Evolutionary conservation across 2,888 invertebrate species (phyloP).

Genomic region (Melanophora roralis): DNA sequence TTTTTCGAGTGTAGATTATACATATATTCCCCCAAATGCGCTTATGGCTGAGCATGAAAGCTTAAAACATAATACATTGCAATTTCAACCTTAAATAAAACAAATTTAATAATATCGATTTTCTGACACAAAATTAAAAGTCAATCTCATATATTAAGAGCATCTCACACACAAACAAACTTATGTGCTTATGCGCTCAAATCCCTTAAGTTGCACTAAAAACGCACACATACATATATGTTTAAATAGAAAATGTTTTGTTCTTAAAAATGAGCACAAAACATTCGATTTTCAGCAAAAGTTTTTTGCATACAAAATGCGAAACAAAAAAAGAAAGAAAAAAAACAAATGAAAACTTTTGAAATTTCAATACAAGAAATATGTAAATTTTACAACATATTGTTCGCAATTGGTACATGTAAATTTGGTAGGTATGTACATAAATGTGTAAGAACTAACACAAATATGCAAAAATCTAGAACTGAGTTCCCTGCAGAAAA

Average conservation of each 20-base stretch:
- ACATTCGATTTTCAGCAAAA: slow-evolving; percentile 32
- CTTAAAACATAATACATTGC: too few species aligned
- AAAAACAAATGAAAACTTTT: slow-evolving; percentile 13
- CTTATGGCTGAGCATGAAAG: too few species aligned
- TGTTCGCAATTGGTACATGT: not conserved
- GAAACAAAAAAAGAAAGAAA: not conserved
- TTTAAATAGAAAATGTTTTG: not conserved
- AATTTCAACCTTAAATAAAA: too few species aligned
- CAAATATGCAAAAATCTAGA: not conserved
- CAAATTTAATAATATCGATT: too few species aligned
- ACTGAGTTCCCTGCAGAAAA: too few species aligned
- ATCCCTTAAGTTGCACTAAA: not conserved
- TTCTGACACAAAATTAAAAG: too few species aligned
- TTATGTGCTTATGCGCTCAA: too few species aligned
- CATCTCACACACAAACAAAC: too few species aligned
- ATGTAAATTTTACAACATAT: slow-evolving; percentile 50
- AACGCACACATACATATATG: not conserved
- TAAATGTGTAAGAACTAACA: not conserved
- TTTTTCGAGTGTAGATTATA: too few species aligned
- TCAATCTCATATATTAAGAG: too few species aligned
- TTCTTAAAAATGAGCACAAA: not conserved
- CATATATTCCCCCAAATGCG: too few species aligned
- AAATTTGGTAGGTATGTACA: too few species aligned
- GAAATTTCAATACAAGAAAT: slow-evolving; percentile 54
- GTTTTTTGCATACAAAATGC: slow-evolving; percentile 15